A percentile compares a stretch with the other conserved stretches of the same genome.
Conservation (phyloP, 1,140 invertebrate genomes). For the Telenomus remus region DNA sequence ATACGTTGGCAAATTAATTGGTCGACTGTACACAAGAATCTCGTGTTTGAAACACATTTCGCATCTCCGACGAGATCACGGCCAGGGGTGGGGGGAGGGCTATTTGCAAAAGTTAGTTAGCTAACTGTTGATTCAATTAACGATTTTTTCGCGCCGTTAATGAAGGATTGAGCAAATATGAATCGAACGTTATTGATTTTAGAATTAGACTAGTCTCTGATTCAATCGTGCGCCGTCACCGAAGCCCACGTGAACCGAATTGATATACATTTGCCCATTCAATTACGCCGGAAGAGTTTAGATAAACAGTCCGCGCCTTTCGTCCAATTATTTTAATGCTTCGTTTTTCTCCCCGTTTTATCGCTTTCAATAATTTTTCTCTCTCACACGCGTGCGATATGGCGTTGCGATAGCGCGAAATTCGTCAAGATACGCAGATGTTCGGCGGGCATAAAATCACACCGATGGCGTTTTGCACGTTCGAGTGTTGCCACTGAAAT, state of each 20-base stretch:
- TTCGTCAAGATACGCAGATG: constrained; percentile 22
- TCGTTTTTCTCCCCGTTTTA: background rate
- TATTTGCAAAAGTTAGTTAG: background rate
- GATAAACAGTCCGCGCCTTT: constrained; percentile 23
- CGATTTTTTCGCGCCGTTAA: too few relatives aligned
- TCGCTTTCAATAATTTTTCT: background rate
- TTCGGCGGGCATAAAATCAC: constrained; percentile 37
- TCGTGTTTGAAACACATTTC: background rate
- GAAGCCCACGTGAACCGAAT: constrained; percentile 7
- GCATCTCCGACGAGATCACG: too few relatives aligned
- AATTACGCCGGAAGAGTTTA: constrained; percentile 32
- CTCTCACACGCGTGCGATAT: background rate
- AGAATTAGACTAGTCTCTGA: constrained; percentile 38
- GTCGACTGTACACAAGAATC: constrained; percentile 5
- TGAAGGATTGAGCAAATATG: background rate
- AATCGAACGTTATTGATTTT: constrained; percentile 27
- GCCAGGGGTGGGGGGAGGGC: too few relatives aligned
- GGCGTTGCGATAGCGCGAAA: constrained; percentile 12
- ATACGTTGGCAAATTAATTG: constrained; percentile 24
- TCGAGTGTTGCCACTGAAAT: constrained; percentile 46
- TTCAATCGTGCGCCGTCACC: constrained; percentile 14
- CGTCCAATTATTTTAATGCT: background rate
- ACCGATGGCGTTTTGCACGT: constrained; percentile 38
- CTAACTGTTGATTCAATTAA: constrained; percentile 3
- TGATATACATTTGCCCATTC: constrained; percentile 36